Base-by-base conservation (phyloP, 2,797 vertebrate species). In the Arrhamphus sclerolepis region DNA sequence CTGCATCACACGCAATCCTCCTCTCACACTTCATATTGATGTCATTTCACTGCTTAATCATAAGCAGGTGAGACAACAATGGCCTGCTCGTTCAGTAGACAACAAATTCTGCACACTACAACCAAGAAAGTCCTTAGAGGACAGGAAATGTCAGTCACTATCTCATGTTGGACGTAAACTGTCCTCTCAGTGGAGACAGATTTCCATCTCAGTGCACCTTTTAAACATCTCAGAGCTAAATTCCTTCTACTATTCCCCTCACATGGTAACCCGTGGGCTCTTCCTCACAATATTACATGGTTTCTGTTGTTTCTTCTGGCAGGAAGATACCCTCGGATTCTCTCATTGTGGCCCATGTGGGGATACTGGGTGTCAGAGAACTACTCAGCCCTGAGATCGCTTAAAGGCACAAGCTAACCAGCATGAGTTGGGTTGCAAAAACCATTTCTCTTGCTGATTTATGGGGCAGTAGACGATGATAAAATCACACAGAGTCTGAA, bases 251-350 rank as follows among this genome's bases (percentile, higher is more conserved):
- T 39, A 42, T 28, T 21, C 28, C 20, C 43, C 42, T 38, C 59
- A 48, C 55, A 68, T 75, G 77, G 83, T 84, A 72, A 77, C 83
- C 89, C 65, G 40, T 74, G 73, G 89, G 84, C 85, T 66, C 70
- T 81, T 49, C 56, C 75, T 77, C 70, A 59, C 70, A 70, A 72
- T 78, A 81, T 85, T 85, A 92, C 89, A 91, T 86, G 85, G 70
- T 87, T 83, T 79, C 84, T 82, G 84, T 89, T 89, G 90, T 92
- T 90, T 87, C 81, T 71, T 58, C 63, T 69, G 72, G 82, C 82
- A 77, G 82, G 40, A 6, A 41, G 70, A 75, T 58, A 64, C 57
- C 56, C 69, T 72, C 80, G 74, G 80, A 89, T 85, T 83, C 70
- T 82, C 81, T 81, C 66, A 76, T 57, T 50, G 44, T 11, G 46